A percentile compares a stretch with the other conserved stretches of the same genome.
phyloP scores from a whole-genome alignment of 2,113 vertebrate species.

The Esox niger region DNA sequence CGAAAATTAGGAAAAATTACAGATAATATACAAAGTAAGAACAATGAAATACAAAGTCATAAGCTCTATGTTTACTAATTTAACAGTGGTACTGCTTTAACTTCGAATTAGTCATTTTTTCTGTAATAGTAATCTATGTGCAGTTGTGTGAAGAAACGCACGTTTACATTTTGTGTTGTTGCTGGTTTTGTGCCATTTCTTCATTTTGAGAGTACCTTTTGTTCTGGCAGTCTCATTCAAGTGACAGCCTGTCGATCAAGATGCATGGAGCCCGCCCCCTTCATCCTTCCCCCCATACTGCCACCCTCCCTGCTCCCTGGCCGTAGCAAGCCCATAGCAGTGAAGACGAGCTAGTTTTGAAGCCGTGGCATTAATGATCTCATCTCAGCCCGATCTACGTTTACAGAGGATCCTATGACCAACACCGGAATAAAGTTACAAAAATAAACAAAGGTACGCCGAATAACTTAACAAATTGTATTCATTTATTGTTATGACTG shows the following conservation, averaged over 20 bases:
- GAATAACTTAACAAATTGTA: too few relatives aligned
- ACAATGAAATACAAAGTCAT: too few relatives aligned
- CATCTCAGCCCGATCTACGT: slow-evolving; percentile 69
- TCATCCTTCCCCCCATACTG: slow-evolving; percentile 25
- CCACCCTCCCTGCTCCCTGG: neutral
- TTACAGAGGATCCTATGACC: slow-evolving; percentile 71
- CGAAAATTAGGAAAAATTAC: too few relatives aligned
- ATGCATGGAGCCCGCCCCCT: slow-evolving; percentile 28
- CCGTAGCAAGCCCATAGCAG: neutral
- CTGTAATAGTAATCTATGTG: too few relatives aligned
- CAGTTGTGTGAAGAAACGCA: too few relatives aligned
- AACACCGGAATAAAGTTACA: slow-evolving; percentile 64
- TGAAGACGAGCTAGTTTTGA: slow-evolving; percentile 50
- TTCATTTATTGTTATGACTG: neutral
- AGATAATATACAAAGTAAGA: too few relatives aligned
- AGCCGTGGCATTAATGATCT: slow-evolving; percentile 76
- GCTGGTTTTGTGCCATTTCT: neutral
- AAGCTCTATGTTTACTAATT: too few relatives aligned
- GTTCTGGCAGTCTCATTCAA: slow-evolving; percentile 15
- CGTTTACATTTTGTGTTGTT: neutral
- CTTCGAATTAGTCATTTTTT: too few relatives aligned
- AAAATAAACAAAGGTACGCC: slow-evolving; percentile 55
- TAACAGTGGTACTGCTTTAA: too few relatives aligned
- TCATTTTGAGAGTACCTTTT: slow-evolving; percentile 27
- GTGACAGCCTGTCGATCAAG: slow-evolving; percentile 28